Conservation (phyloP, 2,888 invertebrate genomes). For the Cephus pygmeus region DNA sequence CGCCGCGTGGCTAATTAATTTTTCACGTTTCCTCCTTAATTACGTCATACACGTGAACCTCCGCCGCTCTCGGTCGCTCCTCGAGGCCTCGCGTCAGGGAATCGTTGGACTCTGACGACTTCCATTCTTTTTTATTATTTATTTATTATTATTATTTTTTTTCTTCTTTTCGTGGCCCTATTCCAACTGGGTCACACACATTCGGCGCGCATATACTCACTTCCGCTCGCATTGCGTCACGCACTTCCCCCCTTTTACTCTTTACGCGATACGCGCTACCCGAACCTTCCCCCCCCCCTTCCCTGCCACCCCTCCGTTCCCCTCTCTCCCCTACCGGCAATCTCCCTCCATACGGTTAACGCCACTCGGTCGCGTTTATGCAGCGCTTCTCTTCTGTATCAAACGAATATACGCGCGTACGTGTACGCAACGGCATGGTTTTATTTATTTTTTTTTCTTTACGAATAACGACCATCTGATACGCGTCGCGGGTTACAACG, state of each 20-base stretch:
- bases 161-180: conserved; percentile 13
- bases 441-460: neutral
- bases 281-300: conserved; percentile 19
- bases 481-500: conserved; percentile 2
- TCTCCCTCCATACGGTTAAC: neutral
- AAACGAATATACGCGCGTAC: conserved; percentile 6
- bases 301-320: conserved; percentile 29
- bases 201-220: conserved; percentile 14
- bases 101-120: neutral
- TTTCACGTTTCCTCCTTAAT: neutral
- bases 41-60: conserved; percentile 9
- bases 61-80: conserved; percentile 13
- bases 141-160: neutral
- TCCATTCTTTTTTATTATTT: neutral
- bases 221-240: conserved; percentile 22
- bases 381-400: neutral
- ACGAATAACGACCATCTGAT: conserved; percentile 12
- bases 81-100: neutral
- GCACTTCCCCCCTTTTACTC: conserved; percentile 5
- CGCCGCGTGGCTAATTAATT: neutral
- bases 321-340: conserved; percentile 13
- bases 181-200: conserved; percentile 16
- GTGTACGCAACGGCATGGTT: conserved; percentile 28
- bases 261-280: neutral
- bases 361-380: neutral